Conservation (phyloP, 2,888 invertebrate species). For the Agriotes lineatus region DNA sequence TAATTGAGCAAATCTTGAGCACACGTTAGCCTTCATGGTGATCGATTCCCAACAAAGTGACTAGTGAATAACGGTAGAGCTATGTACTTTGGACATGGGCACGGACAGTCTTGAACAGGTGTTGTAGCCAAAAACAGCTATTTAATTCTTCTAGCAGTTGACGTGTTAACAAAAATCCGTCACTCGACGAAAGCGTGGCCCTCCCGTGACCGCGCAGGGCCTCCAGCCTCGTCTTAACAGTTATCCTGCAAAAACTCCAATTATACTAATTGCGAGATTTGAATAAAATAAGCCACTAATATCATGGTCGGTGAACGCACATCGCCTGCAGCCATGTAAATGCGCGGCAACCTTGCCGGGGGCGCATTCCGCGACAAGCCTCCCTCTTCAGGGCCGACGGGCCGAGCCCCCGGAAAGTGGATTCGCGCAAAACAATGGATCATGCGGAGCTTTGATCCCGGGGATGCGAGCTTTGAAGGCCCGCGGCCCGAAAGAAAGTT, state of each 20-base stretch:
- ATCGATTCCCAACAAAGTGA: constrained; percentile 40
- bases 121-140: too few relatives aligned
- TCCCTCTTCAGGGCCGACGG: constrained; percentile 53
- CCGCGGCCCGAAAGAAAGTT: constrained; percentile 20
- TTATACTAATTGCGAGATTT: constrained; percentile 15
- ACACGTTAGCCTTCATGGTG: constrained; percentile 47
- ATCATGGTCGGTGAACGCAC: constrained; percentile 61
- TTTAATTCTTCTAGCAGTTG: too few relatives aligned
- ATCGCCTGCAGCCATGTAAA: constrained; percentile 52
- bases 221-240: too few relatives aligned
- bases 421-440: constrained; percentile 10
- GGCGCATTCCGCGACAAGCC: constrained; percentile 53
- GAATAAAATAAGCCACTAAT: constrained; percentile 48
- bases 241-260: not conserved
- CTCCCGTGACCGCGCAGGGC: not conserved
- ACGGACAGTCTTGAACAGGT: too few relatives aligned
- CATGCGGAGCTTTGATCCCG: too few relatives aligned
- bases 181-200: not conserved
- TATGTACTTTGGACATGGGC: too few relatives aligned
- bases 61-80: constrained; percentile 26
- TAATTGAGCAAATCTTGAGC: constrained; percentile 23
- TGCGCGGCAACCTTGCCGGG: constrained; percentile 56
- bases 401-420: constrained; percentile 45
- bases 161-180: too few relatives aligned
- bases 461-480: constrained; percentile 32